Percentiles rank a stretch among this genome's conserved stretches.
Evolutionary conservation across 2,888 invertebrate species (phyloP).

Genomic region (Odontomyia ornata): DNA sequence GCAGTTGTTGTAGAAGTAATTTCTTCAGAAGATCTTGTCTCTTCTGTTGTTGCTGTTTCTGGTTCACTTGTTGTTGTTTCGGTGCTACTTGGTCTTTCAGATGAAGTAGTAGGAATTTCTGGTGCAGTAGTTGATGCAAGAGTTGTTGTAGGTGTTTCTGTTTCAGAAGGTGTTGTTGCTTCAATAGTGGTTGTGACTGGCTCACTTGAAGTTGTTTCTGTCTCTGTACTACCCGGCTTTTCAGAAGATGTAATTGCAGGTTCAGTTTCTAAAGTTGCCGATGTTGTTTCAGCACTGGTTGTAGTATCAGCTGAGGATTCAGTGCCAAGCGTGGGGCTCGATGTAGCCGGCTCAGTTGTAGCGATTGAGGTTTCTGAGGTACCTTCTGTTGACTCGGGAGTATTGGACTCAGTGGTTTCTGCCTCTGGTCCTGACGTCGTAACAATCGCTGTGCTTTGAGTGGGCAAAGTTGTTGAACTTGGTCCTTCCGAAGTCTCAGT

Average conservation of each 20-base stretch:
- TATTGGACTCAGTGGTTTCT: background rate
- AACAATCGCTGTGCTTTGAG: background rate
- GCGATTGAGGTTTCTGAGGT: background rate
- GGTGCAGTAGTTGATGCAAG: too few relatives aligned
- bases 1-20: background rate
- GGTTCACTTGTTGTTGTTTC: background rate
- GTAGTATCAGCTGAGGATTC: background rate
- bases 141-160: too few relatives aligned
- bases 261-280: conserved; percentile 1
- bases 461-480: background rate
- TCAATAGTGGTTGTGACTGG: background rate
- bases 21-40: background rate
- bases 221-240: background rate
- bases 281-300: background rate
- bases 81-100: background rate
- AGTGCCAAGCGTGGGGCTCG: background rate
- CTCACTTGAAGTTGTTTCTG: background rate
- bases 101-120: background rate
- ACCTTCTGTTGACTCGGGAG: background rate
- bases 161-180: background rate
- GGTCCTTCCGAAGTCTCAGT: too few relatives aligned
- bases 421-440: background rate
- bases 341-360: background rate
- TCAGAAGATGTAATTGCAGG: background rate
- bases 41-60: background rate